Evolutionary conservation across 1,140 invertebrate genomes (phyloP).

Genomic region (Chrysomallon squamiferum): DNA sequence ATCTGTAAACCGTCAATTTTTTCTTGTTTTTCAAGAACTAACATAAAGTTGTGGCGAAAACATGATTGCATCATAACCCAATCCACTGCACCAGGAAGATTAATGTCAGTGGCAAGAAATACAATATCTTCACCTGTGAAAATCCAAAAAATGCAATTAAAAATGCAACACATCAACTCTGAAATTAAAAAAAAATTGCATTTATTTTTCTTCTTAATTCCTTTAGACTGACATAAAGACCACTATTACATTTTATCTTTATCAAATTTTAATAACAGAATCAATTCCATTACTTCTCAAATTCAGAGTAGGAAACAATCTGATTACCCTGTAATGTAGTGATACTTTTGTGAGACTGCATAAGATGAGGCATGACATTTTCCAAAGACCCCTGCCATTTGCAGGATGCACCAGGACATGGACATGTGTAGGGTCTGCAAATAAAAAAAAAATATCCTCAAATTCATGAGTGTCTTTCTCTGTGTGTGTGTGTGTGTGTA

Average conservation of each 20-base stretch:
- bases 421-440: constrained; percentile 86
- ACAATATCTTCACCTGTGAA: constrained; percentile 92
- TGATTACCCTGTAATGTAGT: constrained; percentile 84
- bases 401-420: constrained; percentile 97
- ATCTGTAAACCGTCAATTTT: constrained; percentile 97
- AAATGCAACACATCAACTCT: too few relatives aligned
- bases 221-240: too few relatives aligned
- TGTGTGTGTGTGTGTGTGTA: too few relatives aligned
- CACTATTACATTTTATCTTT: too few relatives aligned
- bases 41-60: constrained; percentile 98
- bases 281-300: too few relatives aligned
- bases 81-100: constrained; percentile 98
- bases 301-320: too few relatives aligned
- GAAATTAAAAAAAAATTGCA: too few relatives aligned
- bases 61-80: constrained; percentile 99
- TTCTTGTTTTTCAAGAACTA: constrained; percentile 98
- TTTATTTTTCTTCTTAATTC: too few relatives aligned
- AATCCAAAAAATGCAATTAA: too few relatives aligned
- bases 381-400: constrained; percentile 98
- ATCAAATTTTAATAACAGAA: too few relatives aligned
- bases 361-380: constrained; percentile 96
- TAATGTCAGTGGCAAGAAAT: constrained; percentile 99
- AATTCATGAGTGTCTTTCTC: too few relatives aligned
- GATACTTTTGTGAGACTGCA: constrained; percentile 98
- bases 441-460: constrained; percentile 6